Base-by-base conservation (phyloP, 2,888 invertebrate genomes). In the Laspeyria flexula region DNA sequence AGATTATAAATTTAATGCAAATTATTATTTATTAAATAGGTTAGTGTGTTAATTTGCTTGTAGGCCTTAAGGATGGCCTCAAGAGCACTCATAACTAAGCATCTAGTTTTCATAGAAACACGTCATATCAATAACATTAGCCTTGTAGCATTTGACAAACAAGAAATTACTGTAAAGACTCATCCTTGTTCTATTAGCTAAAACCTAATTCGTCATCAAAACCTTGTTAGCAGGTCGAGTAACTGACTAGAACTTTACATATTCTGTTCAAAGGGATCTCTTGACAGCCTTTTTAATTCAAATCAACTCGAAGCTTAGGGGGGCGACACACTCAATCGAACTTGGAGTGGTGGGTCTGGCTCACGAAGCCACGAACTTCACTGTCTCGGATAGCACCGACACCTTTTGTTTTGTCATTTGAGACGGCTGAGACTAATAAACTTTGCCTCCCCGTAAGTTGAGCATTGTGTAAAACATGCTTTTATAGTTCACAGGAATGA, bases 361-460 rank as follows among this genome's bases (percentile, higher is more conserved):
- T 70, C 65, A 63, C 71, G 60, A 73, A 71, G 62, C 68, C 61
- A 64, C 66, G n/a, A 79, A 80, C 71, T 78, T 80, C 52, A 65
- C 48, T 55, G 55, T 55, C 62, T 55, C 61, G 50, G 55, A 52
- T 57, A 59, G 40, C 56, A 60, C 48, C 64, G 60, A 71, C 68
- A 65, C 73, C 80, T 77, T 77, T 80, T 79, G 80, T 81, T 75
- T 76, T 71, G 80, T 77, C 75, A 81, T 77, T 78, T 75, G 79
- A 80, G 74, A 44, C 65, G 63, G 54, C 56, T 56, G 59, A 67
- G 54, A 71, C 65, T 70, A 68, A 66, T 66, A 72, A 72, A 67
- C 58, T 73, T 71, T 48, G 49, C 58, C 52, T 52, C 45, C 43
- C 61, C 46, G 68, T 55, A 71, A 74, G 70, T 65, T 68, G 59